Evolutionary conservation across 2,888 invertebrate genomes (phyloP), one percentile per base, ranked within the genome.

Genomic region (Bellardia bayeri): DNA sequence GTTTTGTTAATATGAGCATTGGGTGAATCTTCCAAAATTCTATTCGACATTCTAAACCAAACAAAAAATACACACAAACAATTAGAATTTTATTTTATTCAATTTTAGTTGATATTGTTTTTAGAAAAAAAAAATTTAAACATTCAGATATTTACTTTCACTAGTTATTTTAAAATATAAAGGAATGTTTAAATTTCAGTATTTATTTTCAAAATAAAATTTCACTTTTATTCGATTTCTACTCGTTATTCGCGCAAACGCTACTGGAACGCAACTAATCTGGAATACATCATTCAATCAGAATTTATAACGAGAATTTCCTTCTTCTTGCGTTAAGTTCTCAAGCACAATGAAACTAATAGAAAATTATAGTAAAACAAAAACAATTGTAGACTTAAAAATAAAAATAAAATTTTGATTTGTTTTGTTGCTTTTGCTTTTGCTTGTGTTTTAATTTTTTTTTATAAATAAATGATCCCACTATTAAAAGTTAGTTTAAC

Each of bases 1-100:
- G 95, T 95, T 94, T 97, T 98, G 90, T 97, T 96, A 82, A 97
- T 94, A 89, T 96, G 96, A 90, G 97, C 97, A 94, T 97, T 98
- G 56, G 97, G 97, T 89, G 97, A 97, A 92, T 97, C 95, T 90
- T 95, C 95, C 90, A 96, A 93, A 90, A 94, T 95, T 91, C 92
- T 91, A 84, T 91, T 91, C 90, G 93, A 90, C 93, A 92, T 92
- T 88, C 93, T 92, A 81, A 69, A 89, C 82, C 54, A 42, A 30
- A 82, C 33, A 11, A 68, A 72, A 81, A 58, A 45, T 23, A 49
- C 23, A 49, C 33, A 51, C n/a, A 56, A 83, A 64, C 33, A 45
- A 82, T 69, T 54, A 76, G 4, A 14, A 71, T 64, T 69, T 37
- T 76, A 61, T 72, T 58, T 30, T 58, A 23, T 78, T 72, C 23